phyloP scores from a whole-genome alignment of 2,113 vertebrate species.

The Agapornis roseicollis region DNA sequence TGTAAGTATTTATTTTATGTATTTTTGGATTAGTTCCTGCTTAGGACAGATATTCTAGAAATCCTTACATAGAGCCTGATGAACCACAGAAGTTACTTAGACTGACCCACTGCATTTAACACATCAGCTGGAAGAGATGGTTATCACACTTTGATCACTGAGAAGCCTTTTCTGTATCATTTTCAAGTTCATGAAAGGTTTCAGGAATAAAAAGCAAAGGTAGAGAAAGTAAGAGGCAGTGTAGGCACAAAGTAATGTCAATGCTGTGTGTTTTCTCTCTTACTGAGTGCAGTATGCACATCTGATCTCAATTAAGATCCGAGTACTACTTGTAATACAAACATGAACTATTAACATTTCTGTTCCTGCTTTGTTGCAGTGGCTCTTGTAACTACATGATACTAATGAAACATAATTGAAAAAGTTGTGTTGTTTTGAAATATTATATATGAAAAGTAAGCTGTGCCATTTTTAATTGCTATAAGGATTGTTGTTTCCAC shows the following conservation, averaged over 20 bases:
- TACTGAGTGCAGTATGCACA: neutral
- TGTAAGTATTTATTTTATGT: neutral
- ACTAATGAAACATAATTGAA: neutral
- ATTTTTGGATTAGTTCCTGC: neutral
- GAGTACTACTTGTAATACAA: neutral
- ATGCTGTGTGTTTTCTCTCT: neutral
- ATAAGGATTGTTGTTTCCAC: neutral
- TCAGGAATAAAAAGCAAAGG: neutral
- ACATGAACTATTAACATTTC: neutral
- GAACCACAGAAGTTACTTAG: neutral
- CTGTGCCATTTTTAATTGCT: neutral
- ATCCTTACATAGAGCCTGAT: neutral
- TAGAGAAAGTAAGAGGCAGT: neutral
- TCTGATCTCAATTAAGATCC: neutral
- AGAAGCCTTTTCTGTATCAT: neutral
- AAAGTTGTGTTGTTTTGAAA: neutral
- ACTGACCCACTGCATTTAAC: neutral
- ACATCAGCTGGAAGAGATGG: accelerated
- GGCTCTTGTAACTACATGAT: neutral
- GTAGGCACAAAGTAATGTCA: neutral
- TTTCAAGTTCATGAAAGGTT: neutral
- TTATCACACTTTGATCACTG: neutral
- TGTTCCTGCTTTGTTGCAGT: neutral
- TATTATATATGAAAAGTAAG: neutral
- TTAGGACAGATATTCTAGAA: neutral